Base-by-base conservation (phyloP, 2,113 vertebrate genomes). In the Trinectes maculatus region DNA sequence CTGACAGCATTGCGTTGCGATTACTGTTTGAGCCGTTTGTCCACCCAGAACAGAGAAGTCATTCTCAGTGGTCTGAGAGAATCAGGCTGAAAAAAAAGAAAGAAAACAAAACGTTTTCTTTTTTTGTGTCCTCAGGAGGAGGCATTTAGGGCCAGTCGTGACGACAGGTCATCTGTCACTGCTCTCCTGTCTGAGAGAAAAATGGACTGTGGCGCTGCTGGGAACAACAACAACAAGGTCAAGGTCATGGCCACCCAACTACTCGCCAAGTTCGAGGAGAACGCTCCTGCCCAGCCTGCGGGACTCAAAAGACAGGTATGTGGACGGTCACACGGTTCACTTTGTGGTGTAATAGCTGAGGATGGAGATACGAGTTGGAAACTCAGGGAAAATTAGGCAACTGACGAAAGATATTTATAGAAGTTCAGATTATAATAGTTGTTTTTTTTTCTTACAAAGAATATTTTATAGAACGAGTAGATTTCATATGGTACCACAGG, bases 211-310 rank as follows among this genome's bases (percentile, higher is more conserved):
- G 69, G 92, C 1, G 52, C 92, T 9, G 74, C 85, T 1, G 93
- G 93, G 8, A 96, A 96, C 90, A 90, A 96, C 88, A 98, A 97
- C 88, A 98, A 97, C 90, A 99, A 98, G 89, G 96, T 99, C 82
- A 99, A 98, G 84, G 96, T 95, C 79, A 96, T 99, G 95, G 96
- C 96, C 25, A 98, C 95, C 5, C 97, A 99, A 89, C 94, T 99
- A 29, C 92, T 98, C 21, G 96, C 97, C 84, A 99, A 98, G 87
- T 98, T 98, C 57, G 97, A 98, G 76, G 96, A 97, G 89, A 99
- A 98, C 1, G 95, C 96, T 0, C 95, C 96, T 0, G 82, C 88
- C 0, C 95, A 93, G 8, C 91, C 93, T 8, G 53, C 93, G 0
- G 92, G 93, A 47, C 77, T 97, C 26, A 94, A 94, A 34, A 93